A percentile compares a stretch with the other conserved stretches of the same genome.
Conservation (phyloP, 2,888 invertebrate species). For the Sphecodes monilicornis region DNA sequence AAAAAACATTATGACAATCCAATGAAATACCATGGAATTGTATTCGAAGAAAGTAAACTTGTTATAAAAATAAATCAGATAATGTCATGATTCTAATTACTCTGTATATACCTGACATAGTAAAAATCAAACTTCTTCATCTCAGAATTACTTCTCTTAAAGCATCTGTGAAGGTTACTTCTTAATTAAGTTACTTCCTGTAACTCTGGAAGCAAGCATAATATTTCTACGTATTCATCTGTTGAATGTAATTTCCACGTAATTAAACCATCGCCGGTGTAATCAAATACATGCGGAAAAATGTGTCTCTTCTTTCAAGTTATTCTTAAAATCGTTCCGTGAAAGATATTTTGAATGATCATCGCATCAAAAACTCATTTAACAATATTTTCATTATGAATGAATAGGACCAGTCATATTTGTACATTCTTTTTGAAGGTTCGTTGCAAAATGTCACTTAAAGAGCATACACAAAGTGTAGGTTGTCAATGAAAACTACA, state of each 20-base stretch:
- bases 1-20: not conserved
- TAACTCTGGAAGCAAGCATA: not conserved
- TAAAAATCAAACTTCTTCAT: conserved; percentile 18
- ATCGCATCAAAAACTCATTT: not conserved
- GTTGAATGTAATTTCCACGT: conserved; percentile 28
- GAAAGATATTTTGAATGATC: not conserved
- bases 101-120: not conserved
- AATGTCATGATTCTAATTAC: conserved; percentile 31
- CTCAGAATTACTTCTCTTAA: conserved; percentile 12
- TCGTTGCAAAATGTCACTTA: too few species aligned
- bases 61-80: not conserved
- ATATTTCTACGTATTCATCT: conserved; percentile 20
- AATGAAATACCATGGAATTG: not conserved
- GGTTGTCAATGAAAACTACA: too few species aligned
- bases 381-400: too few species aligned
- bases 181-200: conserved; percentile 40
- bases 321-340: not conserved
- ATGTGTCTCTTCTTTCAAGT: not conserved
- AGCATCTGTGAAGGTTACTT: conserved; percentile 5
- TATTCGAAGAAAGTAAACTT: not conserved
- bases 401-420: too few species aligned
- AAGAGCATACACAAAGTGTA: too few species aligned
- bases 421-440: too few species aligned
- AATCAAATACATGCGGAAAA: not conserved
- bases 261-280: conserved; percentile 27